These are phyloP conservation scores for Arion vulgaris DNA, from an alignment of 1,140 invertebrate genomes.

Conservation along the genomic window DNA sequence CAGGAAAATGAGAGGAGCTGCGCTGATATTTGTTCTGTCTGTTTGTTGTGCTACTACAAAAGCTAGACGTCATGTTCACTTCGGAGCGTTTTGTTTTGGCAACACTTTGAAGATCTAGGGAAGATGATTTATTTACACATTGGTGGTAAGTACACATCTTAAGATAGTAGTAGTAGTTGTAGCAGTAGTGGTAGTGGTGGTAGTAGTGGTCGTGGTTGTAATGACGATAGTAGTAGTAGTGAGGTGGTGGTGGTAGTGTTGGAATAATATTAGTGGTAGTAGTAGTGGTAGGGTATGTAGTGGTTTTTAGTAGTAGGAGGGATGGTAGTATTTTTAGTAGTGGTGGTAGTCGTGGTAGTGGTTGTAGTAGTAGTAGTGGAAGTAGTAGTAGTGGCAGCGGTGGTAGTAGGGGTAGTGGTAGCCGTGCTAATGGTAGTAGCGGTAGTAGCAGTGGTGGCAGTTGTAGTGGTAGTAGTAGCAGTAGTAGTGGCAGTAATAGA, in stretches of 20 bases:
- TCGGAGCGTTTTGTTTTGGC: neutral
- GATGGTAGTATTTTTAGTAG: neutral
- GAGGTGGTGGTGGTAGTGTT: too few species aligned
- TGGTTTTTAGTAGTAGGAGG: constrained; percentile 1
- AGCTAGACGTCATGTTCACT: neutral
- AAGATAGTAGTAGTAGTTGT: constrained; percentile 5
- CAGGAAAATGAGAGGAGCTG: too few species aligned
- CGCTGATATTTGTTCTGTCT: neutral
- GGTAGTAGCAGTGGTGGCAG: neutral
- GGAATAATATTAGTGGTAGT: neutral
- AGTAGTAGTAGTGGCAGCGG: too few species aligned
- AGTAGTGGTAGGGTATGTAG: neutral
- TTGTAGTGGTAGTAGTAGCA: constrained; percentile 13
- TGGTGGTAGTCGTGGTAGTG: too few species aligned
- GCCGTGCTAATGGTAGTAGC: neutral
- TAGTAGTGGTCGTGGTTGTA: too few species aligned
- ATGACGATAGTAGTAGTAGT: too few species aligned
- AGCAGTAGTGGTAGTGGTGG: neutral
- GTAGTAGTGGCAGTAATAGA: neutral
- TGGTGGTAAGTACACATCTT: neutral
- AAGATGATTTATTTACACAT: too few species aligned
- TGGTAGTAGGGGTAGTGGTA: too few species aligned
- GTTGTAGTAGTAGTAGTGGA: too few species aligned
- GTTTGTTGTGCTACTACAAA: neutral
- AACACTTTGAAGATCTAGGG: too few species aligned